Conservation (phyloP, 2,113 vertebrate species). For the Menura novaehollandiae region DNA sequence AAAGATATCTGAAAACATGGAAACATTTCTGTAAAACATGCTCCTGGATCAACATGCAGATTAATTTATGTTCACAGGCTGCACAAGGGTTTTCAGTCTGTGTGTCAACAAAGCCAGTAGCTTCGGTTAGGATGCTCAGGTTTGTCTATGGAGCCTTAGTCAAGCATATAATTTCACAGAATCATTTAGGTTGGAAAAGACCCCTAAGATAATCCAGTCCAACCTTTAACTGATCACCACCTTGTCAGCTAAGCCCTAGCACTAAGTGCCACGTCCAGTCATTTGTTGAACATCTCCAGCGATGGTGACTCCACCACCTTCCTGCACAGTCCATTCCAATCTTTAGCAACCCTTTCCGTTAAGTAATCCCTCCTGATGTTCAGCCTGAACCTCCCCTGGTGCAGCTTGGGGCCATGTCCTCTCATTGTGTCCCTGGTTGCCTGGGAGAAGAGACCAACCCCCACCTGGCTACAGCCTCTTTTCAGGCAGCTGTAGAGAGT, state of each 20-base stretch:
- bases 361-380: neutral
- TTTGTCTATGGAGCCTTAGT: neutral
- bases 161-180: neutral
- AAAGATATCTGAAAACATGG: neutral
- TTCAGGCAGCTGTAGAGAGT: fast-evolving
- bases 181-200: neutral
- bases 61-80: neutral
- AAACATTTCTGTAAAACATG: neutral
- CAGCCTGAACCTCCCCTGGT: fast-evolving
- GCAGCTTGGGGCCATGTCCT: neutral
- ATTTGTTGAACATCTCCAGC: neutral
- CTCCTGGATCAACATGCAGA: neutral
- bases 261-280: neutral
- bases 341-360: neutral
- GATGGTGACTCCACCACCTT: fast-evolving
- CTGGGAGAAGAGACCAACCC: fast-evolving
- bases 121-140: neutral
- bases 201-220: neutral
- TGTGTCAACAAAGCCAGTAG: neutral
- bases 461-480: fast-evolving
- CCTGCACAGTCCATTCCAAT: neutral
- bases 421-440: neutral
- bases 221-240: neutral
- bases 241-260: neutral
- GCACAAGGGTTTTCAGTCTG: neutral